Percentiles rank a stretch among this genome's conserved stretches.
Evolutionary conservation across 2,797 vertebrate species (phyloP).

Genomic region (Salarias fasciatus): DNA sequence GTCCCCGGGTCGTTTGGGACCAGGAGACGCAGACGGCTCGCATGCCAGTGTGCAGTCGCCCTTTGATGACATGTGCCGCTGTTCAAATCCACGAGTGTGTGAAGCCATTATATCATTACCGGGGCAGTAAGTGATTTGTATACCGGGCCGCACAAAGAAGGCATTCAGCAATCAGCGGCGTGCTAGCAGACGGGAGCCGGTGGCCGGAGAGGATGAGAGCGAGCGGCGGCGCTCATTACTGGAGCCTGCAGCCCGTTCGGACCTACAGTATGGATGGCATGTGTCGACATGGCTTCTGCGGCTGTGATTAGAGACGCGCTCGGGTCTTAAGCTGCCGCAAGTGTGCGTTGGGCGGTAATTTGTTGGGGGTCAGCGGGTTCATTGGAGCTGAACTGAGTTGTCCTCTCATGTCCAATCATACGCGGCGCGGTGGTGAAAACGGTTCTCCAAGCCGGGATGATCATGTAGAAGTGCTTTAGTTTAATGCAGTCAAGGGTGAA

Average conservation of each 20-base stretch:
- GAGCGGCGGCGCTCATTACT: slow-evolving; percentile 68
- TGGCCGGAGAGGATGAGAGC: slow-evolving; percentile 45
- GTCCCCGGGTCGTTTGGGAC: slow-evolving; percentile 4
- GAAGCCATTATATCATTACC: slow-evolving; percentile 80
- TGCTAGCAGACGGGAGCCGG: slow-evolving; percentile 40
- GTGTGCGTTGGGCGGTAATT: slow-evolving; percentile 39
- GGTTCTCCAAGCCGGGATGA: slow-evolving; percentile 1
- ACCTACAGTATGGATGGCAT: slow-evolving; percentile 52
- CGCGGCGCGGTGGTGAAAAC: not conserved
- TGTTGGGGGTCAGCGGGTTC: slow-evolving; percentile 32
- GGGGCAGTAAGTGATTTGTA: slow-evolving; percentile 79
- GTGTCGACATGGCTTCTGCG: slow-evolving; percentile 11
- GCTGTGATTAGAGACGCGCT: slow-evolving; percentile 10
- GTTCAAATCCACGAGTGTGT: slow-evolving; percentile 75
- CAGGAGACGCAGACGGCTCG: slow-evolving; percentile 13
- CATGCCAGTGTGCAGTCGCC: slow-evolving; percentile 44
- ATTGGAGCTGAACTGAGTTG: slow-evolving; percentile 22
- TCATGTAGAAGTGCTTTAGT: not conserved
- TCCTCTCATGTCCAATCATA: slow-evolving; percentile 14
- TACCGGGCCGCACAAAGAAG: slow-evolving; percentile 72
- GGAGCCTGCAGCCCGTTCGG: slow-evolving; percentile 60
- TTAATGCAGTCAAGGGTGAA: no score
- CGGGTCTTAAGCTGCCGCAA: slow-evolving; percentile 14
- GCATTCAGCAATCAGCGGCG: slow-evolving; percentile 76
- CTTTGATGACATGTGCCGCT: slow-evolving; percentile 51